Evolutionary conservation across 2,113 vertebrate species (phyloP), one percentile per base, ranked within the genome.

Genomic region (Caloenas nicobarica): DNA sequence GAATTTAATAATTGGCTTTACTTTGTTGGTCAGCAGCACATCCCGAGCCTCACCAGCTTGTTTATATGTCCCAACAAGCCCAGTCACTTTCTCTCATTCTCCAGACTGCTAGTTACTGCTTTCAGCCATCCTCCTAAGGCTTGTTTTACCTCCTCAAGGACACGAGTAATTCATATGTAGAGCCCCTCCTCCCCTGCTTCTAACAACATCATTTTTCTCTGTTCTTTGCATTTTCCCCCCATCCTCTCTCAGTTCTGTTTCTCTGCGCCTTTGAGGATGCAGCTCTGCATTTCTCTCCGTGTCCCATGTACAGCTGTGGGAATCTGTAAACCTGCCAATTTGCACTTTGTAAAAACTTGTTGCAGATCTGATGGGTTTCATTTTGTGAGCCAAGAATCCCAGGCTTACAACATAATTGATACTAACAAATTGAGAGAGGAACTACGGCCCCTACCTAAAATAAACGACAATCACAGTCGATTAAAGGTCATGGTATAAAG

Each of bases 271-370:
- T 78, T 28, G 68, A 86, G 72, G 73, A 54, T 65, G 42, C 40
- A 92, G 62, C 53, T 38, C 56, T 24, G 58, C 0, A 3, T n/a
- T 70, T 86, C 85, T 81, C 64, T 42, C 46, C 1, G 2, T 5
- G 34, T 90, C 85, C 79, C 53, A 13, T 0, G 14, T 17, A n/a
- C 76, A 90, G 85, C 86, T 48, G 72, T 81, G 64, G 60, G 85
- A 86, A 94, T 66, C 72, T 93, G 85, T 83, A 90, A 81, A 90
- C 38, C 51, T 91, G 91, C 88, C 93, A 96, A 53, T 11, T 40
- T 71, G 64, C 56, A 51, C 81, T 91, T 88, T 48, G 60, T n/a
- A 71, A 90, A 86, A 93, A 60, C 77, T 74, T 88, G 34, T 33
- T 91, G 76, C 70, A 74, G 53, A 64, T 86, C 64, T 81, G 90